Percentiles rank a stretch among this genome's conserved stretches.
These are phyloP conservation scores for Schizothorax lantsangensis DNA, from an alignment of 2,797 vertebrate species.

Conservation along the genomic window DNA sequence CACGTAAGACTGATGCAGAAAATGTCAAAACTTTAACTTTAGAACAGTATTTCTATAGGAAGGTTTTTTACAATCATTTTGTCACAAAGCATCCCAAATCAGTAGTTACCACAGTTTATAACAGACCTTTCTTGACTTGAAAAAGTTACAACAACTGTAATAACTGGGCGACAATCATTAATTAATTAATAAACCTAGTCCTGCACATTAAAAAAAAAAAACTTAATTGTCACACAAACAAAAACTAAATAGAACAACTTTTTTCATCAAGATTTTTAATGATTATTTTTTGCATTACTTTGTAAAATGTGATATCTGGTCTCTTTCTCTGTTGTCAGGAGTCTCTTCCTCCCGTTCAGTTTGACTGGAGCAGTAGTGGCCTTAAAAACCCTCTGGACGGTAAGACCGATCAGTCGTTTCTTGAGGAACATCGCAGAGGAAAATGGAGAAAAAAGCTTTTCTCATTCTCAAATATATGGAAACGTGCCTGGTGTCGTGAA, in stretches of 20 bases:
- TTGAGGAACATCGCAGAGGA: conserved; percentile 45
- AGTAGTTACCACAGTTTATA: not conserved
- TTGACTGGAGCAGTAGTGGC: conserved; percentile 99
- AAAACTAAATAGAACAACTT: not conserved
- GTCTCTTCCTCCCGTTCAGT: conserved; percentile 96
- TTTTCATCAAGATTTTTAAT: not conserved
- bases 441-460: not conserved
- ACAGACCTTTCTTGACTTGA: not conserved
- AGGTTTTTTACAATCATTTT: not conserved
- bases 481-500: conserved; percentile 15
- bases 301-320: not conserved
- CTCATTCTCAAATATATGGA: conserved; percentile 66
- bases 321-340: conserved; percentile 76
- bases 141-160: not conserved
- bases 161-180: not conserved
- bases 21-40: too few species aligned
- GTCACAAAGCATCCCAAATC: not conserved
- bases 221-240: too few species aligned
- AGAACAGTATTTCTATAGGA: too few species aligned
- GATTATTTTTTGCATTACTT: not conserved
- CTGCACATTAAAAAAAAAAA: not conserved
- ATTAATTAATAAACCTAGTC: not conserved
- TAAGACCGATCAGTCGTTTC: conserved; percentile 76
- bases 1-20: too few species aligned
- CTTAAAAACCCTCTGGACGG: conserved; percentile 99